Conservation (phyloP, 2,888 invertebrate genomes). For the Hydropsyche betteni region DNA sequence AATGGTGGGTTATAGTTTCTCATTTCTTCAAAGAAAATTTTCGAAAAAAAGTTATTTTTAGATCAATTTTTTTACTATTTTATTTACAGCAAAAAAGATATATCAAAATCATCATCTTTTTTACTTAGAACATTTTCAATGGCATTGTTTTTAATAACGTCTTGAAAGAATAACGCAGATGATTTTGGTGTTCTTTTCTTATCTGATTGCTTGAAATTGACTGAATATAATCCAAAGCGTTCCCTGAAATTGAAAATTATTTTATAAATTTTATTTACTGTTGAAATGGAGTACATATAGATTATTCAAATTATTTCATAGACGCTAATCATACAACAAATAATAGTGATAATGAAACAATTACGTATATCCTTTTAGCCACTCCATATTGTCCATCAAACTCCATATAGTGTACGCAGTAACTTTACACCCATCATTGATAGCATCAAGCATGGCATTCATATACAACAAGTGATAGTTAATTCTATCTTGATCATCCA, state of each 20-base stretch:
- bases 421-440: constrained; percentile 54
- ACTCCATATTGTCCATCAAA: constrained; percentile 55
- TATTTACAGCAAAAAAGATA: constrained; percentile 13
- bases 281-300: too few species aligned
- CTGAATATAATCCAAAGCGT: constrained; percentile 74
- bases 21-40: too few species aligned
- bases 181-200: constrained; percentile 70
- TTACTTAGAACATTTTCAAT: background rate
- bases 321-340: too few species aligned
- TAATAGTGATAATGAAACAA: constrained; percentile 37
- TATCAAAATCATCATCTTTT: constrained; percentile 2
- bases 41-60: too few species aligned
- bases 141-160: constrained; percentile 57
- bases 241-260: constrained; percentile 61
- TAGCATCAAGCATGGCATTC: constrained; percentile 54
- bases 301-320: too few species aligned
- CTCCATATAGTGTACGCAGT: constrained; percentile 54
- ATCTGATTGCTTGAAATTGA: constrained; percentile 69
- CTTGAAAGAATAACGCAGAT: constrained; percentile 66
- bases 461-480: constrained; percentile 53
- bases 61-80: too few species aligned
- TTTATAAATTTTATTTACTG: background rate
- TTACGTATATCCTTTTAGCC: constrained; percentile 54
- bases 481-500: constrained; percentile 57
- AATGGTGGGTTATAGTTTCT: too few species aligned